Evolutionary conservation across 2,797 vertebrate genomes (phyloP), one percentile per base, ranked within the genome.

Genomic region (Dendrocincla fuliginosa): DNA sequence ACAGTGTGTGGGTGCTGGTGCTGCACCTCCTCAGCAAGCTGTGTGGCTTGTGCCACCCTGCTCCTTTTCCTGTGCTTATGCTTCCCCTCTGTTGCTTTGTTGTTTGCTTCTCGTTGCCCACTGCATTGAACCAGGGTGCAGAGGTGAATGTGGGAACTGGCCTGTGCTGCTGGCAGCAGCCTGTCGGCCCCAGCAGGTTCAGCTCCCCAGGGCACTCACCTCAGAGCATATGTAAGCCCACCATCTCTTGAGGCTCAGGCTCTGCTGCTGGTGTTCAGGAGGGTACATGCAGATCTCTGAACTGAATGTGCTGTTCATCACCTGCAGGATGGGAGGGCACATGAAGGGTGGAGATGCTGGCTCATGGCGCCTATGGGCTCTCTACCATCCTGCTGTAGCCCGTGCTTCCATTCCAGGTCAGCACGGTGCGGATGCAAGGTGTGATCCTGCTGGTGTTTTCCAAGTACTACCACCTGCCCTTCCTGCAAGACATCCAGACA

Each of bases 391-490:
- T 47, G 33, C 35, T 13, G 17, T 14, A 77, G 27, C 37, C 57
- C 15, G 39, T 61, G 70, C 32, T 80, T 13, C 83, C 16, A 17
- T 95, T 98, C 94, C 97, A 99, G 99, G 99, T 99, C 96, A 99
- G 99, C 41, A 99, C 99, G 0, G 99, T 99, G 95, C 96, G 99
- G 95, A 99, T 99, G 99, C 99, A 99, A 97, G 99, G 99, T 2
- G 98, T 99, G 90, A 96, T 99, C 50, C 97, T 99, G 55, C 97
- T 99, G 94, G 98, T 99, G 47, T 99, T 99, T 91, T 98, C 99
- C 95, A 99, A 99, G 95, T 99, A 99, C 96, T 99, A 98, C 96
- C 99, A 99, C 96, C 98, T 99, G 81, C 99, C 99, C 13, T 99
- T 99, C 96, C 98, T 99, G 93, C 98, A 99, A 70, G 98, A 99